These are phyloP conservation scores for Metopia argyrocephala DNA, from an alignment of 2,888 invertebrate species.

Conservation along the genomic window DNA sequence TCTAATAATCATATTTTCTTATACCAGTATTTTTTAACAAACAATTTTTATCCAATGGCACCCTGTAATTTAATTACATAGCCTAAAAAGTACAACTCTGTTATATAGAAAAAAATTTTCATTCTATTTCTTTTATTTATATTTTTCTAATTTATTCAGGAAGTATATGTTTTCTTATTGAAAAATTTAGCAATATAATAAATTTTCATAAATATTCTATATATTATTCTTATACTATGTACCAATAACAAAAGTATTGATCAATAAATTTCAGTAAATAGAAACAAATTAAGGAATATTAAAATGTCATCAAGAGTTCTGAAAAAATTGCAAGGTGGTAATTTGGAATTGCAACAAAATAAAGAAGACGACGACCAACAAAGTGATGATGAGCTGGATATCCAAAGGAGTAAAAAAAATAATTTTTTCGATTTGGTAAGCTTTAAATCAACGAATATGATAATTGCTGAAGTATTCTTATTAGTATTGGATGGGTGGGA, in stretches of 20 bases:
- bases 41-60: too few relatives aligned
- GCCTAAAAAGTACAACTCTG: conserved; percentile 21
- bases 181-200: neutral
- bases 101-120: neutral
- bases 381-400: conserved; percentile 79
- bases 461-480: neutral
- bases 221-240: neutral
- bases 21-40: too few relatives aligned
- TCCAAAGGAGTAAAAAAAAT: conserved; percentile 80
- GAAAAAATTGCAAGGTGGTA: conserved; percentile 82
- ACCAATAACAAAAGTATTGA: neutral
- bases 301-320: conserved; percentile 84
- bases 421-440: conserved; percentile 86
- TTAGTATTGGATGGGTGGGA: conserved; percentile 7
- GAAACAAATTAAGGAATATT: neutral
- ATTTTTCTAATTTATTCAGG: conserved; percentile 18
- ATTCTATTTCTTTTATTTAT: conserved; percentile 15
- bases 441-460: conserved; percentile 36
- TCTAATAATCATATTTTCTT: too few relatives aligned
- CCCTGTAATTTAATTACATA: neutral
- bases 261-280: neutral
- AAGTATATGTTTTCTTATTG: neutral
- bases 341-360: conserved; percentile 73
- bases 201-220: neutral
- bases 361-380: conserved; percentile 76